Evolutionary conservation across 2,113 vertebrate species (phyloP).

Genomic region (Semicossyphus pulcher): DNA sequence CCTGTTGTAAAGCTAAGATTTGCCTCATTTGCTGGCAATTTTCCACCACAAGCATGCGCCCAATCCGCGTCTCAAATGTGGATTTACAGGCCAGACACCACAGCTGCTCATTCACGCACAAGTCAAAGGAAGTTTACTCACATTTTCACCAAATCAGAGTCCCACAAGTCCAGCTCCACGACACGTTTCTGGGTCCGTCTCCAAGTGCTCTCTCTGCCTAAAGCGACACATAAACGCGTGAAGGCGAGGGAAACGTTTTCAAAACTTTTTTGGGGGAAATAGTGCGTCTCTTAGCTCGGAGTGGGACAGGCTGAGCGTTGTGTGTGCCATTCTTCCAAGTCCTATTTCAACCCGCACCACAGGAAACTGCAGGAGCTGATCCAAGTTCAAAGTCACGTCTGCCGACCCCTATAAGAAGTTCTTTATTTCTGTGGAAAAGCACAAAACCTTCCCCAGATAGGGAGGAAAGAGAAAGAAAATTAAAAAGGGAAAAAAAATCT

Average conservation of each 20-base stretch:
- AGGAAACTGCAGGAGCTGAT: slow-evolving; percentile 92
- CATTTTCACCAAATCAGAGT: slow-evolving; percentile 68
- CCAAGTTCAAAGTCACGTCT: slow-evolving; percentile 99
- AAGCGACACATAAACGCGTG: slow-evolving; percentile 47
- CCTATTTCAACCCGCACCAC: slow-evolving; percentile 89
- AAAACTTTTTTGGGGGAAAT: slow-evolving; percentile 67
- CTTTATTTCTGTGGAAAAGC: slow-evolving; percentile 90
- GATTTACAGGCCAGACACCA: slow-evolving; percentile 15
- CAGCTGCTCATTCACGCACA: slow-evolving; percentile 47
- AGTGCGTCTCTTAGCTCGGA: slow-evolving; percentile 73
- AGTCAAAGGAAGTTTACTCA: slow-evolving; percentile 79
- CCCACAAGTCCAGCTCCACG: slow-evolving; percentile 55
- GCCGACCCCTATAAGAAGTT: slow-evolving; percentile 89
- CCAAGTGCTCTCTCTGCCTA: slow-evolving; percentile 24
- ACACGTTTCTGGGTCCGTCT: slow-evolving; percentile 39
- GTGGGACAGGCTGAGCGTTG: slow-evolving; percentile 80
- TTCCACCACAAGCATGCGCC: slow-evolving; percentile 20
- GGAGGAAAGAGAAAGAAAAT: slow-evolving; percentile 17
- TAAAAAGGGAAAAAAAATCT: slow-evolving; percentile 53
- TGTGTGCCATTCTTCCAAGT: slow-evolving; percentile 86
- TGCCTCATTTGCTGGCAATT: slow-evolving; percentile 30
- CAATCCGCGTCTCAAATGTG: slow-evolving; percentile 17
- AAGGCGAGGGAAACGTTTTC: slow-evolving; percentile 58
- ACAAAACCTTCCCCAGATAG: slow-evolving; percentile 80
- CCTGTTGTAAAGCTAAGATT: background rate